Evolutionary conservation across 2,113 vertebrate species (phyloP).

Genomic region (Callorhinus ursinus): DNA sequence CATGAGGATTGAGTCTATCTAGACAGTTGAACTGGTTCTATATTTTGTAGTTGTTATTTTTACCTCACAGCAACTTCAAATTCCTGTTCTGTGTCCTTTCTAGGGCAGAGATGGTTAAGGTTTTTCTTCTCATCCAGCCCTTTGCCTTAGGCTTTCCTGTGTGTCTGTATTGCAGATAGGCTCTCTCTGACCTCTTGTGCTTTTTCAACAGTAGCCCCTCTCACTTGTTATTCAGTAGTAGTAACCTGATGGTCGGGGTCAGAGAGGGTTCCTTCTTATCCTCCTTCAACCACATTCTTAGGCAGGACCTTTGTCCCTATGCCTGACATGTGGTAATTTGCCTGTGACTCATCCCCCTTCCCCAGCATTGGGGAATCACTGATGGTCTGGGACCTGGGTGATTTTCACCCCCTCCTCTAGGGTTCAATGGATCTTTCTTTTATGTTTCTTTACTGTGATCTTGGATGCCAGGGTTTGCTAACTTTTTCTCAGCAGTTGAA

Average conservation of each 20-base stretch:
- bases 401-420: neutral
- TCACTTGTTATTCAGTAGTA: neutral
- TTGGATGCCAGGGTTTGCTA: neutral
- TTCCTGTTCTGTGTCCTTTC: neutral
- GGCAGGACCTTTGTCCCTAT: neutral
- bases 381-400: neutral
- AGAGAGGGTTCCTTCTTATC: neutral
- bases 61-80: neutral
- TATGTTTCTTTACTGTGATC: neutral
- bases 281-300: neutral
- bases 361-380: neutral
- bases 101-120: neutral
- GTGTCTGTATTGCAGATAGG: neutral
- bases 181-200: neutral
- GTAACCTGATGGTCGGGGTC: neutral
- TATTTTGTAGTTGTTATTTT: neutral
- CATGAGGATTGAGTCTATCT: neutral
- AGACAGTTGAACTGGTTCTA: neutral
- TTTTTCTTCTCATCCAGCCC: accelerated
- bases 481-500: neutral
- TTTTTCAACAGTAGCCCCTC: neutral
- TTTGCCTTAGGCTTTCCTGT: neutral
- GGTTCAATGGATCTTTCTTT: neutral
- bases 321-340: neutral
- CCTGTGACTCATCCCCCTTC: neutral